Base-by-base conservation (phyloP, 2,888 invertebrate species). In the Ophioninae sp. region DNA sequence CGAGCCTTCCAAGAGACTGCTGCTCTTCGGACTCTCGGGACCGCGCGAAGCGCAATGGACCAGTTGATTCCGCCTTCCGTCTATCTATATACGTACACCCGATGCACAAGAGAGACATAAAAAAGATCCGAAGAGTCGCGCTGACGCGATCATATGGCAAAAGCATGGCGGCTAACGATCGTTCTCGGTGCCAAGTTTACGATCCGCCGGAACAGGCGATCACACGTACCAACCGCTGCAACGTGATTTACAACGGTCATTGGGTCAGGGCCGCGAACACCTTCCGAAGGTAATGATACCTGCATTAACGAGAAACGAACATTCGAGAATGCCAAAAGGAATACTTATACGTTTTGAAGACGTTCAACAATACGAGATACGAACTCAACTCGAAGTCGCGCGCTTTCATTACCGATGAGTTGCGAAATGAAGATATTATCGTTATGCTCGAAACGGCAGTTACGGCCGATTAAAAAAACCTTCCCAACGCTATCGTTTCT, bases 161-260 rank as follows among this genome's bases (percentile, higher is more conserved):
- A 65, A 79, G 72, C 57, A 41, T 56, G 72, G 81, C 73, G 80
- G 82, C 84, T 87, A 85, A 86, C 86, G 83, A 87, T 87, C 81
- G 80, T 84, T 82, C 73, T 72, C 83, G 85, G 81, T 84, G 86
- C 85, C 85, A 85, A 85, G 85, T 88, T 88, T 88, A 88, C 86
- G 88, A 88, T 84, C 82, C 65, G 65, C 41, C 81, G 74, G 44
- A 82, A 72, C 83, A 79, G 76, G 70, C 82, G 82, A 84, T 86
- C 80, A 74, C 81, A 82, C 81, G 82, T 76, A 39, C 56, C 17
- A 17, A 7, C 61, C 21, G 44, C 75, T 79, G 30, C 62, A 76
- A 68, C 76, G 85, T 87, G 88, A 88, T 88, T 88, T 88, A 88
- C 86, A 85, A 85, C 84, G 87, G 87, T 87, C 87, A 88, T 87